Conservation (phyloP, 2,888 invertebrate species). For the Eristalis tenax region DNA sequence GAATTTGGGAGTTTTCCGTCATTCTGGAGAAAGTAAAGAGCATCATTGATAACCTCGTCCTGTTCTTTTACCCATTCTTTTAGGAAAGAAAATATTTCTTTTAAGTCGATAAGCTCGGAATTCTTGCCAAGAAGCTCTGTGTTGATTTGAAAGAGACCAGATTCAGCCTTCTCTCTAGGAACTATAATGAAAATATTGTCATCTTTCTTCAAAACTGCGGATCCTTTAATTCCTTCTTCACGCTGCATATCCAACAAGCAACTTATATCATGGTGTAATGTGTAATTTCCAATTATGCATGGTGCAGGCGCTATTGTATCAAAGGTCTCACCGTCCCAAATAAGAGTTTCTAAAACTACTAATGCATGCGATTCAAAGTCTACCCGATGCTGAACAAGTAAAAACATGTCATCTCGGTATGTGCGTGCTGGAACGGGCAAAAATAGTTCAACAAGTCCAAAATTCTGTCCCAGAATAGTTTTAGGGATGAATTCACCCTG, state of each 20-base stretch:
- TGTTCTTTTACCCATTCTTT: constrained; percentile 76
- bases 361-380: constrained; percentile 78
- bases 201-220: constrained; percentile 74
- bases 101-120: constrained; percentile 77
- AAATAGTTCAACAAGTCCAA: constrained; percentile 78
- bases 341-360: constrained; percentile 78
- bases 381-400: constrained; percentile 81
- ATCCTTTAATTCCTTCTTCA: constrained; percentile 77
- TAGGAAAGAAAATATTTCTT: constrained; percentile 76
- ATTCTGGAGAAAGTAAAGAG: constrained; percentile 66
- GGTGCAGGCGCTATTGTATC: constrained; percentile 77
- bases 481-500: constrained; percentile 77
- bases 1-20: neutral
- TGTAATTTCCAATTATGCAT: constrained; percentile 76
- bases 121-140: constrained; percentile 77
- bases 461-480: constrained; percentile 78
- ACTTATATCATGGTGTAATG: constrained; percentile 75
- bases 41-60: constrained; percentile 73
- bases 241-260: constrained; percentile 79
- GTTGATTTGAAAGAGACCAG: constrained; percentile 77
- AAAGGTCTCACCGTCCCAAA: constrained; percentile 81
- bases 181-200: constrained; percentile 77
- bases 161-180: constrained; percentile 77
- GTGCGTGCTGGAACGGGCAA: constrained; percentile 79
- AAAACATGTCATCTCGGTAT: constrained; percentile 80